Percentiles rank a stretch among this genome's conserved stretches.
These are phyloP conservation scores for Stigmatopora nigra DNA, from an alignment of 2,113 vertebrate genomes.

Conservation along the genomic window DNA sequence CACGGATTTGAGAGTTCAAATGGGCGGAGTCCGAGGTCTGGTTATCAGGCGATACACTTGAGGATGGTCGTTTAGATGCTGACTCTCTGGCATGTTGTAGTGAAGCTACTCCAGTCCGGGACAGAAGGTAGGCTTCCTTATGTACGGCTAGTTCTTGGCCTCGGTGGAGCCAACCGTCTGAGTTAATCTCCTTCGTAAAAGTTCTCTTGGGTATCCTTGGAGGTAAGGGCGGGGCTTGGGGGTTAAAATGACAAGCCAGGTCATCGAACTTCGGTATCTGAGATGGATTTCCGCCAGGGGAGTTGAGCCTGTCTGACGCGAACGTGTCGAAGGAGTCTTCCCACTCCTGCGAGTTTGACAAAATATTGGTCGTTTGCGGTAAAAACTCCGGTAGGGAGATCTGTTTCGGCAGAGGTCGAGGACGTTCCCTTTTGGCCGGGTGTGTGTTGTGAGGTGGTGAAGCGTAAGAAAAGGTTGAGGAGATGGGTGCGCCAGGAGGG, in stretches of 20 bases:
- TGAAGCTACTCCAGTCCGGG: constrained; percentile 67
- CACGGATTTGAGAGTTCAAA: constrained; percentile 8
- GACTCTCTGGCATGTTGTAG: constrained; percentile 51
- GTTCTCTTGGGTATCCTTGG: constrained; percentile 54
- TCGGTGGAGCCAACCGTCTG: constrained; percentile 68
- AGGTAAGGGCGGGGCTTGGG: constrained; percentile 60
- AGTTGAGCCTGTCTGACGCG: constrained; percentile 79
- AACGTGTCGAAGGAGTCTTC: constrained; percentile 85
- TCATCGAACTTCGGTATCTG: constrained; percentile 24
- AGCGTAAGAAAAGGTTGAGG: constrained; percentile 62
- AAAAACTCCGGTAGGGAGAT: constrained; percentile 64
- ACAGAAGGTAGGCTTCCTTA: constrained; percentile 71
- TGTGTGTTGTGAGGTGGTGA: constrained; percentile 45
- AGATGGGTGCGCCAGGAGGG: constrained; percentile 77
- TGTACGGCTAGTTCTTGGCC: constrained; percentile 70
- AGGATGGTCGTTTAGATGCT: constrained; percentile 38
- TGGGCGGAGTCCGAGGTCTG: constrained; percentile 32
- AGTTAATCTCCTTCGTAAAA: constrained; percentile 51
- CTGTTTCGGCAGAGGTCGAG: constrained; percentile 60
- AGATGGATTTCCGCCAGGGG: constrained; percentile 37
- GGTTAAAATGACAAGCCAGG: constrained; percentile 4
- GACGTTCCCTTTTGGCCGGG: constrained; percentile 59
- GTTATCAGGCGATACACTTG: constrained; percentile 37
- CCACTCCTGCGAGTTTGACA: constrained; percentile 64
- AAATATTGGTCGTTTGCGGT: constrained; percentile 29